Base-by-base conservation (phyloP, 1,140 invertebrate genomes). In the Eupeodes corollae region DNA sequence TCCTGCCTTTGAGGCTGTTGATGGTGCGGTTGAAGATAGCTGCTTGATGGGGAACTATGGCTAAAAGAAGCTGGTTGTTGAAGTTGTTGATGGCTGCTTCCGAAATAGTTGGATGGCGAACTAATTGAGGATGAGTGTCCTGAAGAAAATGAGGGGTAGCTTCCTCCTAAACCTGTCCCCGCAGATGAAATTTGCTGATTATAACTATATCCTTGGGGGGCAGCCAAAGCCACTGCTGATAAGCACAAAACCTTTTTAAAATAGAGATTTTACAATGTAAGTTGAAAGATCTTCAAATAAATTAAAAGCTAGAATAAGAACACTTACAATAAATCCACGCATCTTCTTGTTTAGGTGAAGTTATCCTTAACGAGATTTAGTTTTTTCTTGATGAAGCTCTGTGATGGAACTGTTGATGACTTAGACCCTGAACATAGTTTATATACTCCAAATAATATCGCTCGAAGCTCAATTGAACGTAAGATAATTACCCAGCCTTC, bases 281-380 rank as follows among this genome's bases (percentile, higher is more conserved):
- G 13, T 38, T 38, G 16, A 11, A 13, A 37, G 35, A 12, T n/a
- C n/a, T n/a, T n/a, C n/a, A n/a, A n/a, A n/a, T n/a, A 34, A 40
- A 34, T 44, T 15, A 19, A 37, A 19, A 21, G 10, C 8, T 8
- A 33, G 35, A 35, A 42, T 43, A 46, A 6, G 15, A 30, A 15
- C 44, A 39, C 62, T 58, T 63, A 65, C 62, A 66, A 66, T 59
- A 51, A 66, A 65, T 59, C 57, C 63, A 65, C 62, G 58, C 63
- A 66, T 66, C 58, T 65, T 58, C 55, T 26, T 50, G 48, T 56
- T 64, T 62, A 52, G 56, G 3, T 26, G 21, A 26, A 26, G 21
- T 26, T 26, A 26, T 26, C 21, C 21, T 26, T 26, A 26, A 26
- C 21, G 21, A 26, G 8, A 26, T 26, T 26, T 5, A 26, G 21